These are phyloP conservation scores for Channa striata DNA, from an alignment of 2,797 vertebrate species.

Conservation along the genomic window DNA sequence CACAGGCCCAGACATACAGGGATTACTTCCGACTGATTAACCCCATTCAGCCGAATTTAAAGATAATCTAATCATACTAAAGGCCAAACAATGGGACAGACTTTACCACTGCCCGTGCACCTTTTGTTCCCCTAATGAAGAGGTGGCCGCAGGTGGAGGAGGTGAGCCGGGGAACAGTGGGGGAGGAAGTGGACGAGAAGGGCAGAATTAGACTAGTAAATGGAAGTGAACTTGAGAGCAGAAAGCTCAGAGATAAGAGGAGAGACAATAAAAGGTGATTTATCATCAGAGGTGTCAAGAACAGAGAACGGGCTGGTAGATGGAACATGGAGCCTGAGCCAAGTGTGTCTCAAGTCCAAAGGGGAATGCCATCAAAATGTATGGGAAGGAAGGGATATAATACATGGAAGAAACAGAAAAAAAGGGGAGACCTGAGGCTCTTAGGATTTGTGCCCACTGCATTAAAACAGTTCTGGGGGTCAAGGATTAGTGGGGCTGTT, in stretches of 20 bases:
- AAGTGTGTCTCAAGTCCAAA: slow-evolving; percentile 29
- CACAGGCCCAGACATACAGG: slow-evolving; percentile 57
- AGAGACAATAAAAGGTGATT: slow-evolving; percentile 64
- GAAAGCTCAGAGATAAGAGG: slow-evolving; percentile 49
- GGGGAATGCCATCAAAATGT: slow-evolving; percentile 7
- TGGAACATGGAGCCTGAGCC: slow-evolving; percentile 14
- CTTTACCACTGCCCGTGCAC: slow-evolving; percentile 71
- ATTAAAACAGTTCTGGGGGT: no score
- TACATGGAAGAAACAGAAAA: not conserved
- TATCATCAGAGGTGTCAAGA: slow-evolving; percentile 61
- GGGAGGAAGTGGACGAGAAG: slow-evolving; percentile 18
- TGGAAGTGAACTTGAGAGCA: slow-evolving; percentile 62
- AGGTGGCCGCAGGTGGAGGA: slow-evolving; percentile 63
- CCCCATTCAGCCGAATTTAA: slow-evolving; percentile 79
- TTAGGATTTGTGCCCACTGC: not conserved
- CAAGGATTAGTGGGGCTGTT: no score
- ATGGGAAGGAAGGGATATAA: not conserved
- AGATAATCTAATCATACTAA: slow-evolving; percentile 87
- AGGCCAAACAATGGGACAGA: slow-evolving; percentile 79
- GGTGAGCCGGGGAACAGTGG: slow-evolving; percentile 19
- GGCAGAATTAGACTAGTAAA: slow-evolving; percentile 44
- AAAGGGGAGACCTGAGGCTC: not conserved
- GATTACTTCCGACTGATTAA: slow-evolving; percentile 85
- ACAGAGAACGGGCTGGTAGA: slow-evolving; percentile 27
- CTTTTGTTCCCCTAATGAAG: slow-evolving; percentile 80